Conservation (phyloP, 2,888 invertebrate genomes). For the Dicranocentrus wangi region DNA sequence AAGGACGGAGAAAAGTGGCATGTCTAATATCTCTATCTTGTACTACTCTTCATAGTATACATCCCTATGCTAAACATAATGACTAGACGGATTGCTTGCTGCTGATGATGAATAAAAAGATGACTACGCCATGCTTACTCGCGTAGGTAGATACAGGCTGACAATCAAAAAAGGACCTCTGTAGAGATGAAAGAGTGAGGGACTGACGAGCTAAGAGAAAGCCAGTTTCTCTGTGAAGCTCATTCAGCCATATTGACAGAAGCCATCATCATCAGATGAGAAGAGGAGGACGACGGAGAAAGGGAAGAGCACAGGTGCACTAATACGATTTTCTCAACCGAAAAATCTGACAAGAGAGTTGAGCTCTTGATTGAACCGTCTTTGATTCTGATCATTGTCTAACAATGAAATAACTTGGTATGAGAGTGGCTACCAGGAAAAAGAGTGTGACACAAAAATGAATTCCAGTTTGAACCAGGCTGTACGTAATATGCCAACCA, state of each 20-base stretch:
- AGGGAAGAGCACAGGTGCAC: constrained; percentile 35
- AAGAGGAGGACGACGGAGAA: not conserved
- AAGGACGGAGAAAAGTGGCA: constrained; percentile 1
- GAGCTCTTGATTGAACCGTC: constrained; percentile 46
- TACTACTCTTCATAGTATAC: too few relatives aligned
- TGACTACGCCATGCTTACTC: not conserved
- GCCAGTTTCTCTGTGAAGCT: constrained; percentile 8
- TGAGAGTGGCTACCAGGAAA: not conserved
- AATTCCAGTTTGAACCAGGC: not conserved
- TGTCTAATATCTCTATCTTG: too few relatives aligned
- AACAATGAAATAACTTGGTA: constrained; percentile 24
- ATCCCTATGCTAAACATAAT: constrained; percentile 6
- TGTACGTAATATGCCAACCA: not conserved
- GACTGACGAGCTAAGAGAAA: not conserved
- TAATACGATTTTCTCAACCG: constrained; percentile 47
- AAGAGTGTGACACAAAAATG: constrained; percentile 21
- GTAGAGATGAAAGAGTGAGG: constrained; percentile 15
- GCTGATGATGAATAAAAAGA: constrained; percentile 24
- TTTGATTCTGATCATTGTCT: constrained; percentile 52
- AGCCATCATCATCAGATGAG: constrained; percentile 45
- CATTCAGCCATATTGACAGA: constrained; percentile 51
- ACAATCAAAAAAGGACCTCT: constrained; percentile 33
- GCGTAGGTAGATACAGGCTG: not conserved
- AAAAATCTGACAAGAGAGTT: constrained; percentile 45
- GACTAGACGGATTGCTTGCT: not conserved